Conservation (phyloP, 2,113 vertebrate genomes). For the Notiomystis cincta region DNA sequence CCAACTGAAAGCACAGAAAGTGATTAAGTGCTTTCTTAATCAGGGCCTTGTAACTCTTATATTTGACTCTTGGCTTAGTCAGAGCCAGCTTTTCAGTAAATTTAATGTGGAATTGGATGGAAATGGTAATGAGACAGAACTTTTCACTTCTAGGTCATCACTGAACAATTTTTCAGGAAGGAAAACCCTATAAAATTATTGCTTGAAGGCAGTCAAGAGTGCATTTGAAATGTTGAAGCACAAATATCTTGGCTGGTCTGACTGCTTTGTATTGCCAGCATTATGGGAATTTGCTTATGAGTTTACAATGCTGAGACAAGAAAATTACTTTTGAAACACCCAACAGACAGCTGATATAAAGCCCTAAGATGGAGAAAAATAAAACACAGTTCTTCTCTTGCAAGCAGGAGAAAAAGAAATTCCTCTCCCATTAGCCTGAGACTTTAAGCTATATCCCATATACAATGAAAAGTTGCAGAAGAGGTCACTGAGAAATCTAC, state of each 20-base stretch:
- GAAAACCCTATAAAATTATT: constrained; percentile 15
- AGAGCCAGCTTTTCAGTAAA: constrained; percentile 11
- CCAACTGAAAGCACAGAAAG: constrained; percentile 10
- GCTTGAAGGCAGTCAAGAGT: constrained; percentile 14
- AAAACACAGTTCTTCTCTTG: not conserved
- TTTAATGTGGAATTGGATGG: not conserved
- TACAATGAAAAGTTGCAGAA: not conserved
- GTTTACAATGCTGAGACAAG: constrained; percentile 15
- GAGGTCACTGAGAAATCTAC: not conserved
- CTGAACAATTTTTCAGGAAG: constrained; percentile 32
- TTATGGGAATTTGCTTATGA: constrained; percentile 26
- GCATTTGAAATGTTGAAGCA: not conserved
- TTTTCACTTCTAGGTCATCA: constrained; percentile 39
- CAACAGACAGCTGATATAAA: not conserved
- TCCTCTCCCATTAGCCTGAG: not conserved
- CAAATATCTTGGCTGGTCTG: constrained; percentile 28
- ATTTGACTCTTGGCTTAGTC: constrained; percentile 4
- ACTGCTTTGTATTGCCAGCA: not conserved
- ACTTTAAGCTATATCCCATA: not conserved
- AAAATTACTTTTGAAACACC: constrained; percentile 21
- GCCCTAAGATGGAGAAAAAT: not conserved
- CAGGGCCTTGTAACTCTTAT: constrained; percentile 13
- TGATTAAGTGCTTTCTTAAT: constrained; percentile 53
- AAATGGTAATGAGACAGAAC: constrained; percentile 25
- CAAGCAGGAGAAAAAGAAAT: not conserved